These are phyloP conservation scores for Catharus ustulatus DNA, from an alignment of 2,797 vertebrate species.

Conservation along the genomic window DNA sequence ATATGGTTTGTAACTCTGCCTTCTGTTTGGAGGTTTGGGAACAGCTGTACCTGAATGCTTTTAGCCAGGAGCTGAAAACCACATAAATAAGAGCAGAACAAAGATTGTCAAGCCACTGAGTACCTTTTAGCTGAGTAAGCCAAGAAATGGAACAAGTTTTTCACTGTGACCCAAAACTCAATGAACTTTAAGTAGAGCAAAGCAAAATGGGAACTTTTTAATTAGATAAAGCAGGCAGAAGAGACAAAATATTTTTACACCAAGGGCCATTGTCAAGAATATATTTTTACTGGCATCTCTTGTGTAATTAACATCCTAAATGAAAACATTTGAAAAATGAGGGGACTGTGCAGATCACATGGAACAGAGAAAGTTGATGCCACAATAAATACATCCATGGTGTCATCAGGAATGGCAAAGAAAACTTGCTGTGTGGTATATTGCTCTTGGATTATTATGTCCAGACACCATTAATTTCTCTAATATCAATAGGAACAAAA, in stretches of 20 bases:
- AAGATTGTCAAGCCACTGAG: background rate
- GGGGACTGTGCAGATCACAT: background rate
- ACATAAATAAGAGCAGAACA: background rate
- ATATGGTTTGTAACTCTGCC: background rate
- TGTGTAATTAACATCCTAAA: background rate
- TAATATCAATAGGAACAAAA: background rate
- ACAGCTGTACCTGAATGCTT: background rate
- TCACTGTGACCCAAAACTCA: background rate
- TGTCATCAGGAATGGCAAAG: background rate
- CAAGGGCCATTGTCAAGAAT: background rate
- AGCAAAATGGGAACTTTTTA: background rate
- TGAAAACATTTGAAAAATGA: background rate
- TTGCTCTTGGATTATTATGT: background rate
- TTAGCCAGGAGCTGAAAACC: background rate
- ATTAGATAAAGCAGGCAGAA: background rate
- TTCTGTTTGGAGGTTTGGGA: background rate
- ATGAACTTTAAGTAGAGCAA: background rate
- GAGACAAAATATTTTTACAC: background rate
- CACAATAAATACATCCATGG: background rate
- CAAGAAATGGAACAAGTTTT: background rate
- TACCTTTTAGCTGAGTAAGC: background rate
- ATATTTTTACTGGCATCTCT: background rate
- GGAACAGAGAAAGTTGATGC: background rate
- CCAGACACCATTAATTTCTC: background rate
- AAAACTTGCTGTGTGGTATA: accelerated